Conservation (phyloP, 1,140 invertebrate genomes). For the Drosophila lacertosa region DNA sequence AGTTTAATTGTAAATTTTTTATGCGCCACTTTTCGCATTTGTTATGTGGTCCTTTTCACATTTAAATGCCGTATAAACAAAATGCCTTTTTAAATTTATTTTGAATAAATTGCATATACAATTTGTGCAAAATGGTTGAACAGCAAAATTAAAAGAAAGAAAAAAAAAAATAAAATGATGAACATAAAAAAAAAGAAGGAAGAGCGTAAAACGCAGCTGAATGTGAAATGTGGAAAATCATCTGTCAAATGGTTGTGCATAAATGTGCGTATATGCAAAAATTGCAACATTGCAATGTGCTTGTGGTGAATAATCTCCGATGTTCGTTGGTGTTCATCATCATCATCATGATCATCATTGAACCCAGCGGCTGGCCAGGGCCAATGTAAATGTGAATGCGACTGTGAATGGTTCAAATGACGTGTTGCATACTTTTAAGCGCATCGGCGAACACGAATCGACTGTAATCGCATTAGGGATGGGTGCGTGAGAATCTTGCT, state of each 20-base stretch:
- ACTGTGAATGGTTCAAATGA: constrained; percentile 24
- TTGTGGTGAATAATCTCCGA: constrained; percentile 31
- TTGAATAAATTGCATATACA: constrained; percentile 49
- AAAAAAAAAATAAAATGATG: constrained; percentile 5
- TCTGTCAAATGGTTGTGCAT: constrained; percentile 49
- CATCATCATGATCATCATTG: constrained; percentile 6
- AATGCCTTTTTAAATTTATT: constrained; percentile 43
- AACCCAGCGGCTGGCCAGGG: constrained; percentile 1
- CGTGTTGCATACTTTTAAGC: constrained; percentile 55
- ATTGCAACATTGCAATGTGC: constrained; percentile 42
- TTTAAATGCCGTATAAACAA: constrained; percentile 56
- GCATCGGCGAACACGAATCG: constrained; percentile 32
- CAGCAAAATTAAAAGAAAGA: constrained; percentile 19
- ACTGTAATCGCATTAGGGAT: constrained; percentile 15
- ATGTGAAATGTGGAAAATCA: constrained; percentile 69
- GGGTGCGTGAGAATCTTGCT: neutral
- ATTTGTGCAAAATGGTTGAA: constrained; percentile 26
- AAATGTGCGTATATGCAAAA: constrained; percentile 14
- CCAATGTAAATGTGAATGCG: no score
- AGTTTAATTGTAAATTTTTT: constrained; percentile 29
- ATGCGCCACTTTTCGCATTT: constrained; percentile 21
- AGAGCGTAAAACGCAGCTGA: constrained; percentile 33
- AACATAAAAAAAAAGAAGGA: constrained; percentile 5
- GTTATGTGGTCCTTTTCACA: constrained; percentile 40
- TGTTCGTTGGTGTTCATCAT: constrained; percentile 16